phyloP scores from a whole-genome alignment of 2,888 invertebrate species.

The Dryobota labecula region DNA sequence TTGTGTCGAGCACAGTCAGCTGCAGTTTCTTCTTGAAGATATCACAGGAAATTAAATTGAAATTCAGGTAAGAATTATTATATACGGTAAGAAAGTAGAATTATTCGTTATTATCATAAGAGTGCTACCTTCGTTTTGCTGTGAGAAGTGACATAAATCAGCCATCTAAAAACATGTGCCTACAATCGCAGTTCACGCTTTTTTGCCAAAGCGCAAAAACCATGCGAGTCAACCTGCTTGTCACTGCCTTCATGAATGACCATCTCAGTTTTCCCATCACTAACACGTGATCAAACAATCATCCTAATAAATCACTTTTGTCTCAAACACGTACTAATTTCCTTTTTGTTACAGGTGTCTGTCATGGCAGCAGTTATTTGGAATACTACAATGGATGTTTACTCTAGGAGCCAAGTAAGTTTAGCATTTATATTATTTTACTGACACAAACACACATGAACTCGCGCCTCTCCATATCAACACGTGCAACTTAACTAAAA shows the following conservation, averaged over 20 bases:
- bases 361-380: fast-evolving
- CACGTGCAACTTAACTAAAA: background rate
- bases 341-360: slow-evolving; percentile 29
- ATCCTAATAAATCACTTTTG: slow-evolving; percentile 5
- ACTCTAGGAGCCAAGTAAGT: background rate
- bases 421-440: background rate
- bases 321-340: slow-evolving; percentile 16
- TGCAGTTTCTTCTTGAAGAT: slow-evolving; percentile 18
- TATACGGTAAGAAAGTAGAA: slow-evolving; percentile 20
- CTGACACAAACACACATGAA: background rate
- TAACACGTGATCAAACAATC: slow-evolving; percentile 25
- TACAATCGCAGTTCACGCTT: background rate
- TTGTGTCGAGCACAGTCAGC: slow-evolving; percentile 16
- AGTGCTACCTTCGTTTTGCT: slow-evolving; percentile 48
- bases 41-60: background rate
- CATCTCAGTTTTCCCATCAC: slow-evolving; percentile 21
- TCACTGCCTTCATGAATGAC: slow-evolving; percentile 12
- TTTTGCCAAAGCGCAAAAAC: background rate
- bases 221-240: slow-evolving; percentile 9
- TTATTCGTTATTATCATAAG: slow-evolving; percentile 19
- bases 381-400: fast-evolving
- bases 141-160: slow-evolving; percentile 27
- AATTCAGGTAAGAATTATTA: slow-evolving; percentile 28
- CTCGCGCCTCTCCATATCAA: background rate
- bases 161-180: background rate